These are phyloP conservation scores for Istiophorus platypterus DNA, from an alignment of 2,113 vertebrate genomes.

Conservation along the genomic window DNA sequence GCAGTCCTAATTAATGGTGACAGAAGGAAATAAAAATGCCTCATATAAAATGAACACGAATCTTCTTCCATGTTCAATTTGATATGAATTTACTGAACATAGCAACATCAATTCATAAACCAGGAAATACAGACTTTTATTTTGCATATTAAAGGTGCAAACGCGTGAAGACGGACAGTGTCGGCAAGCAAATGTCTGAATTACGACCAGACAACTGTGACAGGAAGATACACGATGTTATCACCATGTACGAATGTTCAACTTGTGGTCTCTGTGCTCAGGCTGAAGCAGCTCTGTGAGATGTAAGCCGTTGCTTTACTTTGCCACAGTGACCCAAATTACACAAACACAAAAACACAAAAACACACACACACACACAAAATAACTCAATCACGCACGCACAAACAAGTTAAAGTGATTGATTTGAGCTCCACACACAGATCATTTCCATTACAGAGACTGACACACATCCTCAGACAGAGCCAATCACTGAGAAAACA, in stretches of 20 bases:
- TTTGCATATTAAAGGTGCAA: not conserved
- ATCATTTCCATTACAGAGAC: not conserved
- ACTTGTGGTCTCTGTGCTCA: too few species aligned
- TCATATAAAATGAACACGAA: not conserved
- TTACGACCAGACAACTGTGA: too few species aligned
- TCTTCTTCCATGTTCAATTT: not conserved
- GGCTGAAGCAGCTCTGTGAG: too few species aligned
- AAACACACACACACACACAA: not conserved
- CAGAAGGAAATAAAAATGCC: not conserved
- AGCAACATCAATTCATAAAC: too few species aligned
- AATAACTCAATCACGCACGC: not conserved
- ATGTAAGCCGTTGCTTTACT: not conserved
- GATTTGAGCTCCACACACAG: conserved; percentile 42
- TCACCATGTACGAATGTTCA: not conserved
- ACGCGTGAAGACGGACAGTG: too few species aligned
- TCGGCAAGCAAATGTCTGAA: not conserved
- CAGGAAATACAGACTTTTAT: not conserved
- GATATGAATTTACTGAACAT: not conserved
- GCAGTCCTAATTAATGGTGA: not conserved
- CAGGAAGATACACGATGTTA: not conserved
- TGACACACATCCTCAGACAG: not conserved
- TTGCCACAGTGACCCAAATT: not conserved
- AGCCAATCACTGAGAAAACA: not conserved
- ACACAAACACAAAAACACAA: not conserved
- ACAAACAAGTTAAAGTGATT: conserved; percentile 45